Conservation (phyloP, 2,113 vertebrate species). For the Aix galericulata region DNA sequence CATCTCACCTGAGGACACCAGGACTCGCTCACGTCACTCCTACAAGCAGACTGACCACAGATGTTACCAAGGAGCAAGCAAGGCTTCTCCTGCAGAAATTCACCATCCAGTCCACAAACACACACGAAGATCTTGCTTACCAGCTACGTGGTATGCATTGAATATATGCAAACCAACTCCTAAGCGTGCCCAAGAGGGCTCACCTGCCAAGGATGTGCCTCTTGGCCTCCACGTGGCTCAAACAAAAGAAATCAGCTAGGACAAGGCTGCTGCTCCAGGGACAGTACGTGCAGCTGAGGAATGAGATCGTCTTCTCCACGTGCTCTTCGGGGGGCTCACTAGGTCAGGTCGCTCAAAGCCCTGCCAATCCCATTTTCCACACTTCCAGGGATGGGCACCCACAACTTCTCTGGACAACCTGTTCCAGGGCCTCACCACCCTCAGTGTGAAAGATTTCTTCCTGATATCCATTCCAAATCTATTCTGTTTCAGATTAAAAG, state of each 20-base stretch:
- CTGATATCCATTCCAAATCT: too few relatives aligned
- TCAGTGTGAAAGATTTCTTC: too few relatives aligned
- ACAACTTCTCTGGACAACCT: too few relatives aligned
- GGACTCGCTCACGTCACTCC: not conserved
- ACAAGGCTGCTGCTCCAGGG: not conserved
- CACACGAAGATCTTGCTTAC: accelerated
- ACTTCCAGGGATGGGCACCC: too few relatives aligned
- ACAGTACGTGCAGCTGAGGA: not conserved
- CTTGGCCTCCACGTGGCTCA: not conserved
- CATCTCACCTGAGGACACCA: not conserved
- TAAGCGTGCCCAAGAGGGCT: not conserved
- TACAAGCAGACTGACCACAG: not conserved
- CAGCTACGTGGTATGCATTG: not conserved
- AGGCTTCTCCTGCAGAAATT: not conserved
- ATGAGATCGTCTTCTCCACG: not conserved
- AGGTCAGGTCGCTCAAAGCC: too few relatives aligned
- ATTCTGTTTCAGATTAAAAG: too few relatives aligned
- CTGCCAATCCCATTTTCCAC: too few relatives aligned
- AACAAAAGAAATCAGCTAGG: not conserved
- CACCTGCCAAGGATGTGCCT: not conserved
- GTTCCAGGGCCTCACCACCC: too few relatives aligned
- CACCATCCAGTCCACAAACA: accelerated
- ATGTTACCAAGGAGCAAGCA: not conserved
- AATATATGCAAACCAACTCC: not conserved
- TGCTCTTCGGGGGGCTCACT: not conserved